Percentiles rank a stretch among this genome's conserved stretches.
phyloP scores from a whole-genome alignment of 2,797 vertebrate genomes.

The Buphagus erythrorhynchus region DNA sequence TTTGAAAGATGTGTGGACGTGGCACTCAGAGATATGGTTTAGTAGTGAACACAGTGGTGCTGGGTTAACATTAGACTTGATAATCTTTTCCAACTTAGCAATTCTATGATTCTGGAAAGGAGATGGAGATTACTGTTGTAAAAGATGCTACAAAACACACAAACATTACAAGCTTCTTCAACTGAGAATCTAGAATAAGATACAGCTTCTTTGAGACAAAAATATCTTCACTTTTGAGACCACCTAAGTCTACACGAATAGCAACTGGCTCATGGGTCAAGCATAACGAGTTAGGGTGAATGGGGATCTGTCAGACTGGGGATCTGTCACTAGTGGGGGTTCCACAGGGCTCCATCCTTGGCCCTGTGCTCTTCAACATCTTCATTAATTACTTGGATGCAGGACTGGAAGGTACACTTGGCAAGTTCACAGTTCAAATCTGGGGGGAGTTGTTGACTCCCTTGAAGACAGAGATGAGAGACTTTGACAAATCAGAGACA shows the following conservation, averaged over 20 bases:
- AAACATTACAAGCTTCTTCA: neutral
- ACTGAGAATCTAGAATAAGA: neutral
- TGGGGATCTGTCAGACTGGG: neutral
- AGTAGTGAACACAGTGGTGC: rapidly evolving
- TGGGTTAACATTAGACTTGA: neutral
- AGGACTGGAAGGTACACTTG: neutral
- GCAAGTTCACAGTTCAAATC: neutral
- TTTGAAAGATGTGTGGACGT: neutral
- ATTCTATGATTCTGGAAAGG: neutral
- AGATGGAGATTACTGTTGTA: rapidly evolving
- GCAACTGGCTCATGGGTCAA: neutral
- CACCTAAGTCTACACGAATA: neutral
- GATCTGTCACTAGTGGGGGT: neutral
- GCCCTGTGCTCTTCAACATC: neutral
- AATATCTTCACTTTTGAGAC: neutral
- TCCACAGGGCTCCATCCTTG: rapidly evolving
- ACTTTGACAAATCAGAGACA: neutral
- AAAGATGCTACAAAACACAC: neutral
- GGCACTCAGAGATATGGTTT: neutral
- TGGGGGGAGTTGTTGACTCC: rapidly evolving
- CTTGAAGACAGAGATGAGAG: rapidly evolving
- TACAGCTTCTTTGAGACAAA: neutral
- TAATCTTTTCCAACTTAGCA: neutral
- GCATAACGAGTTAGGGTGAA: rapidly evolving
- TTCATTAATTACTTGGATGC: rapidly evolving